A percentile compares a stretch with the other conserved stretches of the same genome.
Conservation (phyloP, 2,888 invertebrate genomes). For the Dinocampus coccinellae region DNA sequence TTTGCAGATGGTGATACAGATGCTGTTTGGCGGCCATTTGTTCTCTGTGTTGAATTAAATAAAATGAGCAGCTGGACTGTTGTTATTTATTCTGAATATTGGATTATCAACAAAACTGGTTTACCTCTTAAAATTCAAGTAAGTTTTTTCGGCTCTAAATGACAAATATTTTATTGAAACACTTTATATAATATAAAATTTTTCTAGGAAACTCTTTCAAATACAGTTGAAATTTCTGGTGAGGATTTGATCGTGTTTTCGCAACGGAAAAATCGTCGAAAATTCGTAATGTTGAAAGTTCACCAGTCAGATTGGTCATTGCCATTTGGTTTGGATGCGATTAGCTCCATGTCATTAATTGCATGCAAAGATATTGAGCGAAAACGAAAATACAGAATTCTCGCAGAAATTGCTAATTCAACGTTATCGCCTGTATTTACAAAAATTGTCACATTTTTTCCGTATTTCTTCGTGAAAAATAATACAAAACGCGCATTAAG, state of each 20-base stretch:
- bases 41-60: constrained; percentile 78
- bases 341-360: constrained; percentile 82
- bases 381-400: constrained; percentile 79
- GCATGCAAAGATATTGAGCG: constrained; percentile 81
- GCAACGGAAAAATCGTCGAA: constrained; percentile 72
- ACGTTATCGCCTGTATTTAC: constrained; percentile 81
- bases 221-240: constrained; percentile 72
- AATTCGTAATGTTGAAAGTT: constrained; percentile 71
- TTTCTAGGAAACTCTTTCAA: constrained; percentile 75
- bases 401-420: constrained; percentile 79
- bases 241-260: constrained; percentile 81
- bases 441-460: constrained; percentile 83
- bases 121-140: constrained; percentile 86
- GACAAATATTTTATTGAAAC: constrained; percentile 6
- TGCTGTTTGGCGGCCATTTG: constrained; percentile 74
- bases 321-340: constrained; percentile 77
- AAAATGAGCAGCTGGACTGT: constrained; percentile 76
- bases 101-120: constrained; percentile 91
- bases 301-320: constrained; percentile 78
- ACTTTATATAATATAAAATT: constrained; percentile 13
- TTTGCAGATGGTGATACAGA: constrained; percentile 78
- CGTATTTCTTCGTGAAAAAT: constrained; percentile 84
- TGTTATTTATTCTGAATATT: constrained; percentile 84
- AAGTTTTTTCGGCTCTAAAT: constrained; percentile 45
- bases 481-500: constrained; percentile 74